A percentile compares a stretch with the other conserved stretches of the same genome.
These are phyloP conservation scores for Trichosurus vulpecula DNA, from an alignment of 2,797 vertebrate species.

Conservation along the genomic window DNA sequence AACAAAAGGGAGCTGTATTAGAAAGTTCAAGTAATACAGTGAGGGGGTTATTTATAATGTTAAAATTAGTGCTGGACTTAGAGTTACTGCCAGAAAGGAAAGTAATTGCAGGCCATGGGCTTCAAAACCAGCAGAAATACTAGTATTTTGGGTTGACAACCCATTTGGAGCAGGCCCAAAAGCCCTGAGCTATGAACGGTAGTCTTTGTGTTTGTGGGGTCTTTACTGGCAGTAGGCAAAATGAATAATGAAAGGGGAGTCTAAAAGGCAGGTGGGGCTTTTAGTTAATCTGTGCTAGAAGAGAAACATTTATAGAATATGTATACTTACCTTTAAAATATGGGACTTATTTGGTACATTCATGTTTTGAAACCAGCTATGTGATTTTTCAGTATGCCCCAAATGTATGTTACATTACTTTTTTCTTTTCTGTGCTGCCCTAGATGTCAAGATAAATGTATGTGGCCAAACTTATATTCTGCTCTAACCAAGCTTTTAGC, in stretches of 20 bases:
- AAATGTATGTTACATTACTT: background rate
- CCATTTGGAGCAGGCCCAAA: slow-evolving; percentile 55
- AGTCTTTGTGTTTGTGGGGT: slow-evolving; percentile 65
- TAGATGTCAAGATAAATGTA: slow-evolving; percentile 25
- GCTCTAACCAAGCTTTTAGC: slow-evolving; percentile 16
- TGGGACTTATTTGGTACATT: slow-evolving; percentile 7
- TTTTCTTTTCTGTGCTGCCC: background rate
- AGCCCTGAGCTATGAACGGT: slow-evolving; percentile 44
- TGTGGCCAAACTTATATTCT: slow-evolving; percentile 21
- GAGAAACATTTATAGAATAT: background rate
- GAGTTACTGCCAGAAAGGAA: slow-evolving; percentile 67
- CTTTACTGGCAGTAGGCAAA: slow-evolving; percentile 42
- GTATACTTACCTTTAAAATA: slow-evolving; percentile 2
- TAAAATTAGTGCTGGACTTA: slow-evolving; percentile 74
- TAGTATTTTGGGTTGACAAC: background rate
- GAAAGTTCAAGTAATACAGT: slow-evolving; percentile 48
- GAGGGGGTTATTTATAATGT: slow-evolving; percentile 76
- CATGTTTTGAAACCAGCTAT: background rate
- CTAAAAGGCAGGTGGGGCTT: slow-evolving; percentile 39
- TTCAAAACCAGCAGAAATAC: slow-evolving; percentile 66
- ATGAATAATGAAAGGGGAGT: slow-evolving; percentile 1
- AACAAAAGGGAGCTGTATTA: slow-evolving; percentile 70
- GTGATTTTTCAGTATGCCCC: slow-evolving; percentile 24
- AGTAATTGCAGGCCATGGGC: slow-evolving; percentile 60
- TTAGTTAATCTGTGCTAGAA: background rate